Conservation (phyloP, 2,797 vertebrate species). For the Distichodus sexfasciatus region DNA sequence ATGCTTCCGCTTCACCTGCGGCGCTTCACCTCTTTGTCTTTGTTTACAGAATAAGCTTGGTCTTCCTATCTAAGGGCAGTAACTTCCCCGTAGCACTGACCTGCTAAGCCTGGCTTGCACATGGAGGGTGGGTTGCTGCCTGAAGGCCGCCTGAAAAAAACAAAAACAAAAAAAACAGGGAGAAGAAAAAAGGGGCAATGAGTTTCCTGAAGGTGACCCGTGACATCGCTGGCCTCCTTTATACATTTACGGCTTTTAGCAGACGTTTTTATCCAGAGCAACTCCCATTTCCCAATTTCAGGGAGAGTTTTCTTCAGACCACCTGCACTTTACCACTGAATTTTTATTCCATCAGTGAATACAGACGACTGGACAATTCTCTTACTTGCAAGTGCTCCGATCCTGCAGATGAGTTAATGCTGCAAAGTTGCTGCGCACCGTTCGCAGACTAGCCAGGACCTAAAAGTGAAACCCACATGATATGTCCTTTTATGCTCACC, state of each 20-base stretch:
- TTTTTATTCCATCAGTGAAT: constrained; percentile 1
- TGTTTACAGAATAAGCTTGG: constrained; percentile 3
- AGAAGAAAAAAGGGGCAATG: no score
- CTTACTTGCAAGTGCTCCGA: constrained; percentile 46
- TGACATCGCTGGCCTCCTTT: background rate
- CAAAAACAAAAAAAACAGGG: constrained; percentile 17
- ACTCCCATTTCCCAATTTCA: no score
- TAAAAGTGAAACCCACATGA: constrained; percentile 47
- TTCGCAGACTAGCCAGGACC: constrained; percentile 92
- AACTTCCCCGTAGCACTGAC: constrained; percentile 65
- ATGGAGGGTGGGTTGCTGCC: constrained; percentile 68
- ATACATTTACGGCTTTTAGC: no score
- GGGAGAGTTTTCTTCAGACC: background rate
- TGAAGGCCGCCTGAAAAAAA: constrained; percentile 68
- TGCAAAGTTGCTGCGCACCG: constrained; percentile 84
- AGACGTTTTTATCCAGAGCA: no score
- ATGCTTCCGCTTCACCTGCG: no score
- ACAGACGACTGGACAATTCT: background rate
- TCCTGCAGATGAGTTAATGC: constrained; percentile 82
- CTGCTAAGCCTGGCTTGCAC: constrained; percentile 74
- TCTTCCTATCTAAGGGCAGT: background rate
- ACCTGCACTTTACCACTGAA: no score
- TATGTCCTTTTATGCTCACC: no score
- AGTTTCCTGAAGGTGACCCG: constrained; percentile 18
- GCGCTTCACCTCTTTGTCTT: background rate